Evolutionary conservation across 1,140 invertebrate species (phyloP).

Genomic region (Caerostris extrusa): DNA sequence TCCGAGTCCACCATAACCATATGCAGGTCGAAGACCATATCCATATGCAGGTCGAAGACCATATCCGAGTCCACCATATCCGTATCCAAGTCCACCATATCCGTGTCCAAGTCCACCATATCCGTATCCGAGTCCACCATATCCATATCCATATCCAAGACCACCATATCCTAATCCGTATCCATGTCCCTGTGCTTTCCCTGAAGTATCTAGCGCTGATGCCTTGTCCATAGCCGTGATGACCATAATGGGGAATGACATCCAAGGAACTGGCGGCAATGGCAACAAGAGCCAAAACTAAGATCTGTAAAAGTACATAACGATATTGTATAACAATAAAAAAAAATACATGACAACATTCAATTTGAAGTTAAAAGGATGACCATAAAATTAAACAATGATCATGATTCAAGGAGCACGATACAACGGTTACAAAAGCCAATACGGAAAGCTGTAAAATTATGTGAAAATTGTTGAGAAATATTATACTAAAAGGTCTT

Average conservation of each 20-base stretch:
- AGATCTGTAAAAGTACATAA: constrained; percentile 28
- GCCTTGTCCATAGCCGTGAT: constrained; percentile 43
- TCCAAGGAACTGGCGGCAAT: neutral
- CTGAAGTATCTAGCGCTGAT: constrained; percentile 24
- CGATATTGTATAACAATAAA: too few species aligned
- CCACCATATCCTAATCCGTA: too few species aligned
- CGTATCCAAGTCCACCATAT: constrained; percentile 11
- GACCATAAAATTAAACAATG: too few species aligned
- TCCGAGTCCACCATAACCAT: constrained; percentile 14
- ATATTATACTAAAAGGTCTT: too few species aligned
- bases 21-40: too few species aligned
- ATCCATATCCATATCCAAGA: neutral
- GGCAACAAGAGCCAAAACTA: constrained; percentile 34
- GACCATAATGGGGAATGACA: constrained; percentile 28
- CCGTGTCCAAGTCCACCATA: constrained; percentile 31
- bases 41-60: neutral
- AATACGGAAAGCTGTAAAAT: neutral
- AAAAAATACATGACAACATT: too few species aligned
- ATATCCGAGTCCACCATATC: neutral
- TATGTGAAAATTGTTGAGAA: too few species aligned
- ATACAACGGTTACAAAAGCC: neutral
- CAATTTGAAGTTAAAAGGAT: too few species aligned
- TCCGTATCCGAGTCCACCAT: constrained; percentile 7
- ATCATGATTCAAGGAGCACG: neutral
- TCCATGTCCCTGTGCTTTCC: constrained; percentile 23